A percentile compares a stretch with the other conserved stretches of the same genome.
These are phyloP conservation scores for Hydrolagus affinis DNA, from an alignment of 2,113 vertebrate genomes.

Conservation along the genomic window DNA sequence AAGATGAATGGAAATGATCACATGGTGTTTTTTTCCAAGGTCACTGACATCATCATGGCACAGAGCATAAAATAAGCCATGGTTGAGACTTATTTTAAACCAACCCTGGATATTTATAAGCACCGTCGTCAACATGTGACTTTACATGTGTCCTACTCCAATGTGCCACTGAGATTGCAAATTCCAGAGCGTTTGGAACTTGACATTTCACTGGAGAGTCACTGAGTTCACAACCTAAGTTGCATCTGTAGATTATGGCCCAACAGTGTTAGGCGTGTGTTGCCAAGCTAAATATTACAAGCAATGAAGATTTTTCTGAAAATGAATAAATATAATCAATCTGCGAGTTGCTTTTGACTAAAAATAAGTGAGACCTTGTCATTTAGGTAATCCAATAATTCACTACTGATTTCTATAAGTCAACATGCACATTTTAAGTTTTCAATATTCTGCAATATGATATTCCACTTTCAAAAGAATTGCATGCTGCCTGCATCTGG, in stretches of 20 bases:
- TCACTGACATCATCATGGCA: conserved; percentile 20
- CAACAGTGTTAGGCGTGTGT: background rate
- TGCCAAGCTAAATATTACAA: background rate
- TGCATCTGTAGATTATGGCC: background rate
- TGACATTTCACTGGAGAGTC: background rate
- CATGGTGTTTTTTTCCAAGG: conserved; percentile 22
- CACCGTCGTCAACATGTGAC: conserved; percentile 13
- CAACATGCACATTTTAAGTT: background rate
- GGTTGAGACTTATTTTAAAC: conserved; percentile 17
- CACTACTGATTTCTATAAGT: background rate
- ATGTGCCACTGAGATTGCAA: conserved; percentile 25
- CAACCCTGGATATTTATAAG: conserved; percentile 23
- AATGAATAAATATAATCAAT: background rate
- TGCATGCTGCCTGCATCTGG: background rate
- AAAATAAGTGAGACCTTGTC: background rate
- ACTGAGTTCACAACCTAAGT: background rate
- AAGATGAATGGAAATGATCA: conserved; percentile 27
- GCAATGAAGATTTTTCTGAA: background rate
- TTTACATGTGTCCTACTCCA: background rate
- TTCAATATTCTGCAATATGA: background rate
- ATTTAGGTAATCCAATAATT: background rate
- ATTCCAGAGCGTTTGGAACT: conserved; percentile 10
- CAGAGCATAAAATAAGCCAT: conserved; percentile 11
- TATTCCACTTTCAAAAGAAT: background rate
- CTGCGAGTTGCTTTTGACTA: background rate